Evolutionary conservation across 2,888 invertebrate genomes (phyloP).

Genomic region (Diploptera punctata): DNA sequence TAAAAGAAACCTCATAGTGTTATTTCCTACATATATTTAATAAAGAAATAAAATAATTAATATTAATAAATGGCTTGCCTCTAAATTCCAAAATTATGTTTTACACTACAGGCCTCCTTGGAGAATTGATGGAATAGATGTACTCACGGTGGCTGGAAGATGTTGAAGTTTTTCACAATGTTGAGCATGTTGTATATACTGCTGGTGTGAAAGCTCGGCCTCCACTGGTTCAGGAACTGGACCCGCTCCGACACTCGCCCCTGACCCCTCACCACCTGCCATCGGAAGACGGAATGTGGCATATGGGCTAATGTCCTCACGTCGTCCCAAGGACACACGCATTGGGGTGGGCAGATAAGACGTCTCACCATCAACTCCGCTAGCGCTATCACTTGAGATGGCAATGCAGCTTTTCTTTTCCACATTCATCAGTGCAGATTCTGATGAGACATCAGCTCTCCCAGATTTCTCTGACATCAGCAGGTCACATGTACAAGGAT

Average conservation of each 20-base stretch:
- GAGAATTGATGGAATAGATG: background rate
- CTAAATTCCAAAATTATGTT: no score
- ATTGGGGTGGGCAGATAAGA: conserved; percentile 40
- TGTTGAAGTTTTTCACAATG: conserved; percentile 36
- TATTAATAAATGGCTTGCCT: no score
- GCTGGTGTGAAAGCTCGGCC: conserved; percentile 7
- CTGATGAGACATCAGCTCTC: conserved; percentile 31
- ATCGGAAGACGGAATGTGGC: conserved; percentile 40
- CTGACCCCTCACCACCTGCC: conserved; percentile 22
- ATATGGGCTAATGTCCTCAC: conserved; percentile 41
- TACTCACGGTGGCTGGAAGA: conserved; percentile 33
- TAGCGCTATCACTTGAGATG: background rate
- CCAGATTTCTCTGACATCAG: conserved; percentile 31
- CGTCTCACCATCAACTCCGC: conserved; percentile 21
- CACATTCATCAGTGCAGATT: conserved; percentile 34
- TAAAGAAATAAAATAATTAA: no score
- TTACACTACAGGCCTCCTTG: no score
- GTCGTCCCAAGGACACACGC: conserved; percentile 38
- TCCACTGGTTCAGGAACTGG: background rate
- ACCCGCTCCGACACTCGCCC: conserved; percentile 5
- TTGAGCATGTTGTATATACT: conserved; percentile 24
- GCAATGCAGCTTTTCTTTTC: conserved; percentile 32
- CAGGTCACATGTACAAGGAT: background rate
- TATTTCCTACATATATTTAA: no score
- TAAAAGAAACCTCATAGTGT: no score